phyloP scores from a whole-genome alignment of 2,113 vertebrate species.

The Psilopogon haemacephalus region DNA sequence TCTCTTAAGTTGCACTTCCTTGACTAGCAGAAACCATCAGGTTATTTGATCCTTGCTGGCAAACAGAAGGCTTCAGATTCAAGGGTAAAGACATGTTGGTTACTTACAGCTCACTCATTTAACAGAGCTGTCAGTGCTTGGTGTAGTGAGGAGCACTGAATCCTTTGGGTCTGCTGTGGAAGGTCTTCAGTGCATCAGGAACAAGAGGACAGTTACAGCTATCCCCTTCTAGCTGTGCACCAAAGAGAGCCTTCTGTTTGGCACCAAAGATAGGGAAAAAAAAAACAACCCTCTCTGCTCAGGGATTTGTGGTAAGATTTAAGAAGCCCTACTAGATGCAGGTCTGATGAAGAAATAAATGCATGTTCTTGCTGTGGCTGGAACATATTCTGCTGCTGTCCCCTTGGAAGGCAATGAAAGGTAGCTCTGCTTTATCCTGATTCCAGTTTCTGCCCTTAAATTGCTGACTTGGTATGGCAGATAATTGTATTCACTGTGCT shows the following conservation, averaged over 20 bases:
- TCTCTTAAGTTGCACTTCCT: neutral
- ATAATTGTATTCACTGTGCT: neutral
- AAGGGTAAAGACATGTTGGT: neutral
- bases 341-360: neutral
- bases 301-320: neutral
- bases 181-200: neutral
- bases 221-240: neutral
- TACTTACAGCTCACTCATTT: neutral
- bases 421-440: fast-evolving
- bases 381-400: neutral
- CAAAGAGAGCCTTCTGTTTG: no score
- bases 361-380: neutral
- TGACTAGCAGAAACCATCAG: neutral
- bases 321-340: neutral
- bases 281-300: neutral
- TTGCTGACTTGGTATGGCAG: neutral
- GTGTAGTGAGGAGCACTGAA: neutral
- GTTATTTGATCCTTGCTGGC: neutral
- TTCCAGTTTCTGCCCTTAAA: neutral
- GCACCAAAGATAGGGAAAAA: neutral
- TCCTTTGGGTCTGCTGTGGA: neutral
- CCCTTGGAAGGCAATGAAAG: neutral
- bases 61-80: neutral
- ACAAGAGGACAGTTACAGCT: neutral
- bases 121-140: neutral